A percentile compares a stretch with the other conserved stretches of the same genome.
Evolutionary conservation across 2,797 vertebrate genomes (phyloP).

Genomic region (Salarias fasciatus): DNA sequence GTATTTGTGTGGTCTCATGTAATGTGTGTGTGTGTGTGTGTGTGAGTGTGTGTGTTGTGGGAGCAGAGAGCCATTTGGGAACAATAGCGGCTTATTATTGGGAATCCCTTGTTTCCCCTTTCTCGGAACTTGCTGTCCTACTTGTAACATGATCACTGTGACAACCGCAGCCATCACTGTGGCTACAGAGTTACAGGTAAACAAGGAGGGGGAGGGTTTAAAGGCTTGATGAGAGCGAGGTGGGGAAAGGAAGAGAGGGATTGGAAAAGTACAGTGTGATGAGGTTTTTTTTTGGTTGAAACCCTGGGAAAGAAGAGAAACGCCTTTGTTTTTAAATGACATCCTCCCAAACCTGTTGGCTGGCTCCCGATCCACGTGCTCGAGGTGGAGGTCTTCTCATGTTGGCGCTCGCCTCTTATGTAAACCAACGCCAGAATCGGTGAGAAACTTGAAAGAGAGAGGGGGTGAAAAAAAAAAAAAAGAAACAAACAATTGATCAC

Average conservation of each 20-base stretch:
- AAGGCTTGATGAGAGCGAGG: not conserved
- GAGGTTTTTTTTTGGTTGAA: no score
- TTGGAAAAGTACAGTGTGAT: no score
- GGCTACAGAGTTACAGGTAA: conserved; percentile 70
- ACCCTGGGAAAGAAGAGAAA: not conserved
- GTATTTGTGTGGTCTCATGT: conserved; percentile 1
- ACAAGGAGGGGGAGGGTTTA: conserved; percentile 47
- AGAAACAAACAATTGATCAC: conserved; percentile 16
- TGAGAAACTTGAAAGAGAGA: not conserved
- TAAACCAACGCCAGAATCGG: conserved; percentile 13
- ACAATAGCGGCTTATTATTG: conserved; percentile 74
- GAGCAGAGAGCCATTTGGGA: conserved; percentile 65
- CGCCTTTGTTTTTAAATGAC: conserved; percentile 4
- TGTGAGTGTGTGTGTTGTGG: conserved; percentile 10
- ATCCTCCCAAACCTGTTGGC: conserved; percentile 6
- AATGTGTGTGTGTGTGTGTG: conserved; percentile 7
- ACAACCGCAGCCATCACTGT: conserved; percentile 61
- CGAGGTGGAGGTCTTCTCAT: conserved; percentile 9
- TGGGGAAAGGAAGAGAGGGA: no score
- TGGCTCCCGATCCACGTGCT: not conserved
- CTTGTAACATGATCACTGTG: conserved; percentile 71
- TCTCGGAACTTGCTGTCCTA: conserved; percentile 72
- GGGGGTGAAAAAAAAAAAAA: not conserved
- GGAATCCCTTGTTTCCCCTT: conserved; percentile 72
- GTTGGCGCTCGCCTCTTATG: conserved; percentile 1